Percentiles rank a stretch among this genome's conserved stretches.
These are phyloP conservation scores for Torymus texanus DNA, from an alignment of 2,888 invertebrate species.

Conservation along the genomic window DNA sequence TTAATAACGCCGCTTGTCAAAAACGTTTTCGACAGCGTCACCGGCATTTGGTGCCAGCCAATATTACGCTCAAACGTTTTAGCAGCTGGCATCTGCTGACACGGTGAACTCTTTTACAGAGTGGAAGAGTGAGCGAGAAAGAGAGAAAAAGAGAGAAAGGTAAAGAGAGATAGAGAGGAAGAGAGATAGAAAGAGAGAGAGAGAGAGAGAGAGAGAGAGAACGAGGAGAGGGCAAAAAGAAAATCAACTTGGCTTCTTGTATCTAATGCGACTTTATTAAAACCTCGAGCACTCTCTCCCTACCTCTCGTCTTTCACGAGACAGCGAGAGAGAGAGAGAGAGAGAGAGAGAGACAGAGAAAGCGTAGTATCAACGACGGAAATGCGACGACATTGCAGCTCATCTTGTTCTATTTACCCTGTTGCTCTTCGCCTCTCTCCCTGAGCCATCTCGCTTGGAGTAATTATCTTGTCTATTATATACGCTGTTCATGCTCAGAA, in stretches of 20 bases:
- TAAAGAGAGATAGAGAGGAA: constrained; percentile 33
- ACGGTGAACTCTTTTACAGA: constrained; percentile 68
- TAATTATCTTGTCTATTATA: constrained; percentile 18
- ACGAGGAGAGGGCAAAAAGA: constrained; percentile 29
- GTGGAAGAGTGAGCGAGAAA: constrained; percentile 30
- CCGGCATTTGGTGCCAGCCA: constrained; percentile 73
- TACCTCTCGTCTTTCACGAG: background rate
- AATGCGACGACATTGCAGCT: constrained; percentile 21
- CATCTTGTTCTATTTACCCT: constrained; percentile 19
- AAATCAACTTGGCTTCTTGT: constrained; percentile 53
- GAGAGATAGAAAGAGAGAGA: constrained; percentile 48
- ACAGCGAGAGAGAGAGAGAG: too few relatives aligned
- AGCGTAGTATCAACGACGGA: constrained; percentile 14
- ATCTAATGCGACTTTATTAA: constrained; percentile 66
- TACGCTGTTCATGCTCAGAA: too few relatives aligned
- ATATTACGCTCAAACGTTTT: constrained; percentile 70
- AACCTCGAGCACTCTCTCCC: constrained; percentile 41
- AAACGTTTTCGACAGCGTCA: constrained; percentile 72
- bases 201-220: constrained; percentile 5
- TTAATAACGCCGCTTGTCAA: constrained; percentile 72
- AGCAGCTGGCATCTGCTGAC: constrained; percentile 72
- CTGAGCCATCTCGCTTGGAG: background rate
- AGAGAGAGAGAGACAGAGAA: background rate
- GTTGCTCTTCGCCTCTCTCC: background rate
- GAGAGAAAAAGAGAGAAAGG: constrained; percentile 1